phyloP scores from a whole-genome alignment of 2,797 vertebrate genomes.

The Oryzias dopingdopingensis region DNA sequence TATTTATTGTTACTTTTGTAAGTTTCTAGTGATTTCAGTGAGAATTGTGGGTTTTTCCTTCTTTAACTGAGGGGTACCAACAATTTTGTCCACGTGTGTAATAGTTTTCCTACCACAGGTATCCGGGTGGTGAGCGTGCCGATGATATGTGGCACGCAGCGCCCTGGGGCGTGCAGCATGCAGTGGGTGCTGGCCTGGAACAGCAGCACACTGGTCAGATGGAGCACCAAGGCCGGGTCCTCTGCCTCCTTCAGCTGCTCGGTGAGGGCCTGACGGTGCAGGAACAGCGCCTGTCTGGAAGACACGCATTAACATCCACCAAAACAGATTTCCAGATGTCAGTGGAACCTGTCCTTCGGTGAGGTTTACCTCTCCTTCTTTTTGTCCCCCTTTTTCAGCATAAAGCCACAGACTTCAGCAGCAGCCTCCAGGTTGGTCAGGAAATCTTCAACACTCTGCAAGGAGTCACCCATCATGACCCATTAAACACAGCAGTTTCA shows the following conservation, averaged over 20 bases:
- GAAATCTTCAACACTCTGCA: slow-evolving; percentile 89
- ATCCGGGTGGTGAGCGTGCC: slow-evolving; percentile 83
- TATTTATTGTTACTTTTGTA: too few species aligned
- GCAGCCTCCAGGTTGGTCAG: slow-evolving; percentile 83
- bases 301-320: background rate
- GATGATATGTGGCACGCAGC: slow-evolving; percentile 94
- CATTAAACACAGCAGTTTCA: slow-evolving; percentile 6
- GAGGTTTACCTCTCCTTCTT: slow-evolving; percentile 89
- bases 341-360: too few species aligned
- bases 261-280: slow-evolving; percentile 89
- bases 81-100: too few species aligned
- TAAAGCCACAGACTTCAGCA: slow-evolving; percentile 88
- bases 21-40: too few species aligned
- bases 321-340: background rate
- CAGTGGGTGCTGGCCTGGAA: slow-evolving; percentile 89
- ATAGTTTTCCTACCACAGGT: slow-evolving; percentile 75
- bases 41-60: too few species aligned
- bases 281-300: slow-evolving; percentile 80
- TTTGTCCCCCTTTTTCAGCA: slow-evolving; percentile 94
- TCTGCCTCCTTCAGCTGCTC: slow-evolving; percentile 90
- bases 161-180: slow-evolving; percentile 93
- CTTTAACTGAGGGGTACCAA: too few species aligned
- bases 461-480: background rate
- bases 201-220: slow-evolving; percentile 88
- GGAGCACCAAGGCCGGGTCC: slow-evolving; percentile 90